Conservation (phyloP, 1,140 invertebrate species). For the Drosophila guanche region DNA sequence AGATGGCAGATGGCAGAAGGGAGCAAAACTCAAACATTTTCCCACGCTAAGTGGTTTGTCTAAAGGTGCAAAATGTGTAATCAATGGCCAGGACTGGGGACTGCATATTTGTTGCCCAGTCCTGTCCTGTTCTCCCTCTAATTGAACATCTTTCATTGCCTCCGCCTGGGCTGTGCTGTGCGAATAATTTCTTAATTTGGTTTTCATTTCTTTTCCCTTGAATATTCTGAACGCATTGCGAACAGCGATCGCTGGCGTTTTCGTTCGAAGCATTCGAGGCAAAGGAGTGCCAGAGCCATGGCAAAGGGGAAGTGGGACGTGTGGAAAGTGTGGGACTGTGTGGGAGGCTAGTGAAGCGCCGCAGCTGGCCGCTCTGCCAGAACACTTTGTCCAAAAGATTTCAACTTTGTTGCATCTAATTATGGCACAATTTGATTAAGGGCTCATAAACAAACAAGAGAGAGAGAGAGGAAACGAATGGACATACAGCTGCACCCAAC, state of each 20-base stretch:
- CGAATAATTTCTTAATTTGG: slow-evolving; percentile 22
- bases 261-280: slow-evolving; percentile 42
- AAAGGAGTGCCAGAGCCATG: slow-evolving; percentile 4
- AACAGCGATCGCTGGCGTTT: slow-evolving; percentile 52
- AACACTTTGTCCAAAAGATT: slow-evolving; percentile 32
- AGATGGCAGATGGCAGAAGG: no score
- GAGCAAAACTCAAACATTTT: no score
- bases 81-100: no score
- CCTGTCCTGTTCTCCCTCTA: not conserved
- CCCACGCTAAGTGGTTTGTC: no score
- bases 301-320: slow-evolving; percentile 17
- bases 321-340: not conserved
- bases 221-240: slow-evolving; percentile 60
- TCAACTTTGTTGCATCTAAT: slow-evolving; percentile 69
- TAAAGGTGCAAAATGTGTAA: no score
- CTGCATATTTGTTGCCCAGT: no score
- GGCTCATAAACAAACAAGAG: slow-evolving; percentile 56
- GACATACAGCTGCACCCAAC: not conserved
- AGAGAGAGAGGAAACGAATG: not conserved
- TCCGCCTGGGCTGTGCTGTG: not conserved
- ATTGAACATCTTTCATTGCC: slow-evolving; percentile 3
- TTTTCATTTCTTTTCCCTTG: slow-evolving; percentile 7
- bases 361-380: no score
- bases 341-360: no score
- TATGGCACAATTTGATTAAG: slow-evolving; percentile 64